Percentiles rank a stretch among this genome's conserved stretches.
phyloP scores from a whole-genome alignment of 2,113 vertebrate genomes.

The Oplegnathus fasciatus region DNA sequence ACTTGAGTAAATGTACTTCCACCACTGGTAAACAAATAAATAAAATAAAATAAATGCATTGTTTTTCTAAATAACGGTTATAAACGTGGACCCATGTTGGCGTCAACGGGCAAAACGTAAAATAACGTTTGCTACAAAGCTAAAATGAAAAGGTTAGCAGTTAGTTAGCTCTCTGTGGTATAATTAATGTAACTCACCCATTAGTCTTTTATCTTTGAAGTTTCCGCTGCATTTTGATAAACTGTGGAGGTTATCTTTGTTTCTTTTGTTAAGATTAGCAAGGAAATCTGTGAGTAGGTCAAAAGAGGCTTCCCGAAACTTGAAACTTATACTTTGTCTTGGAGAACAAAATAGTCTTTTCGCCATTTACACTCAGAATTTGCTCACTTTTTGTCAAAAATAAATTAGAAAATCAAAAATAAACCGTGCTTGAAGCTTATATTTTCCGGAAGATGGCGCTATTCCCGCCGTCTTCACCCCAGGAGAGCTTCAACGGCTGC shows the following conservation, averaged over 20 bases:
- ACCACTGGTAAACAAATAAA: too few relatives aligned
- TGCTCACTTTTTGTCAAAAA: not conserved
- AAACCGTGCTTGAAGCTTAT: not conserved
- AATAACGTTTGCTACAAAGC: not conserved
- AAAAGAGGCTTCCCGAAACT: conserved; percentile 71
- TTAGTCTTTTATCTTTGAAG: conserved; percentile 71
- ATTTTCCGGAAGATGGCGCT: conserved; percentile 59
- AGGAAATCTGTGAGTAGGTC: conserved; percentile 80
- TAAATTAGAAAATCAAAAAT: fast-evolving
- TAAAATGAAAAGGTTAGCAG: not conserved
- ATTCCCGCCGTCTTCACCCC: not conserved
- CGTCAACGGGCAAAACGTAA: not conserved
- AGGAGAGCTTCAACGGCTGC: not conserved
- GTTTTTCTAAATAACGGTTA: not conserved
- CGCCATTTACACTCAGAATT: conserved; percentile 41
- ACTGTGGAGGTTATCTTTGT: conserved; percentile 71
- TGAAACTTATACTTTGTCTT: not conserved
- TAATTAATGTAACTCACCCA: conserved; percentile 67
- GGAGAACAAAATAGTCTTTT: not conserved
- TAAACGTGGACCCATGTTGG: not conserved
- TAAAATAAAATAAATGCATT: not conserved
- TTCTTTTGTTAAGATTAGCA: conserved; percentile 72
- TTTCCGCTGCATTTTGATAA: conserved; percentile 60
- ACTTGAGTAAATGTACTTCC: too few relatives aligned
- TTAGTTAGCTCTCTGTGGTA: not conserved